phyloP scores from a whole-genome alignment of 2,888 invertebrate genomes.

The Eupithecia vulgata region DNA sequence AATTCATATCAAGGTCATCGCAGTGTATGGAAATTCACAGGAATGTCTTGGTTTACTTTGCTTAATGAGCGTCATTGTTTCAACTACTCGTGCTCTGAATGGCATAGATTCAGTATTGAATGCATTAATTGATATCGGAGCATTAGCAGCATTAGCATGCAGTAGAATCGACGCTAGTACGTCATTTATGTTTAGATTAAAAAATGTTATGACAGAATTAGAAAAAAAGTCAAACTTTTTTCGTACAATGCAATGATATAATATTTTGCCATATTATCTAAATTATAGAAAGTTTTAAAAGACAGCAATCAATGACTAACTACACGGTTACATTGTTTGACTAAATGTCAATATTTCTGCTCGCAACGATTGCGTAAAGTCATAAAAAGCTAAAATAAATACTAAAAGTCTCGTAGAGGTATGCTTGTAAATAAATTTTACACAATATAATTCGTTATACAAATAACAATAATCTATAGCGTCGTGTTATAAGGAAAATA shows the following conservation, averaged over 20 bases:
- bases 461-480: not conserved
- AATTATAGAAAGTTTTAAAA: conserved; percentile 30
- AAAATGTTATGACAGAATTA: no score
- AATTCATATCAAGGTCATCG: conserved; percentile 15
- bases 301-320: conserved; percentile 27
- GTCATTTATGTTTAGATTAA: no score
- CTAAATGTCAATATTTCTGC: conserved; percentile 27
- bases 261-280: conserved; percentile 9
- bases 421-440: not conserved
- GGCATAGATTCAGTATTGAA: conserved; percentile 11
- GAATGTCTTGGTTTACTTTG: conserved; percentile 30
- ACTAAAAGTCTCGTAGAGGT: not conserved
- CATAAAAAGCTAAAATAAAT: conserved; percentile 18
- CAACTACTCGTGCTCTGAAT: conserved; percentile 15
- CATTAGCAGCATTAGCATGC: conserved; percentile 7
- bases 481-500: conserved; percentile 15
- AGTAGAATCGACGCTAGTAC: not conserved
- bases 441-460: conserved; percentile 3
- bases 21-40: conserved; percentile 19
- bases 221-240: no score
- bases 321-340: not conserved
- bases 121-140: conserved; percentile 26
- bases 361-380: conserved; percentile 20
- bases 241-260: no score
- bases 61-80: conserved; percentile 33